phyloP scores from a whole-genome alignment of 2,113 vertebrate species.

The Ameiurus melas region DNA sequence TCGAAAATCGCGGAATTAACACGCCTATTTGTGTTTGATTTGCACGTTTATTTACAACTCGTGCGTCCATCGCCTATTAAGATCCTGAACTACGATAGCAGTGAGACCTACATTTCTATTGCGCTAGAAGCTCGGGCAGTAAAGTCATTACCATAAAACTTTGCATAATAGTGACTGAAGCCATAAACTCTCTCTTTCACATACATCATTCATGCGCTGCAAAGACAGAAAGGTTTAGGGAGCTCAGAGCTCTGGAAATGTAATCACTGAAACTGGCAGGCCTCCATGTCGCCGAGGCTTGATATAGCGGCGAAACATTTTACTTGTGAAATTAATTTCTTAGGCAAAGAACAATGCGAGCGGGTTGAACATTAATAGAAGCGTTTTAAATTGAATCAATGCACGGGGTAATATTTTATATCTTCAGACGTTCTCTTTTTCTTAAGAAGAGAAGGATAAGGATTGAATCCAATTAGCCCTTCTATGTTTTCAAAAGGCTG shows the following conservation, averaged over 20 bases:
- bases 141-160: conserved; percentile 36
- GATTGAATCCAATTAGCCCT: conserved; percentile 80
- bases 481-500: conserved; percentile 72
- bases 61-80: neutral
- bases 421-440: conserved; percentile 64
- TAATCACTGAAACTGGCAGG: conserved; percentile 20
- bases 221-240: conserved; percentile 8
- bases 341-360: conserved; percentile 31
- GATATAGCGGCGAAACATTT: conserved; percentile 33
- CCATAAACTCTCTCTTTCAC: conserved; percentile 27
- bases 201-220: conserved; percentile 20
- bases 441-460: conserved; percentile 73
- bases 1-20: neutral
- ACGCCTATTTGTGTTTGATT: neutral
- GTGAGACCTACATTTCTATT: neutral
- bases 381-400: conserved; percentile 70
- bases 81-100: neutral
- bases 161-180: conserved; percentile 34
- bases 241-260: conserved; percentile 36
- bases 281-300: conserved; percentile 7
- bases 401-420: conserved; percentile 55
- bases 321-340: conserved; percentile 45
- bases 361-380: conserved; percentile 66
- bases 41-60: conserved; percentile 22
- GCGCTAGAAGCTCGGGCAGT: neutral